Percentiles rank a stretch among this genome's conserved stretches.
Evolutionary conservation across 2,797 vertebrate species (phyloP).

Genomic region (Mus minutoides): DNA sequence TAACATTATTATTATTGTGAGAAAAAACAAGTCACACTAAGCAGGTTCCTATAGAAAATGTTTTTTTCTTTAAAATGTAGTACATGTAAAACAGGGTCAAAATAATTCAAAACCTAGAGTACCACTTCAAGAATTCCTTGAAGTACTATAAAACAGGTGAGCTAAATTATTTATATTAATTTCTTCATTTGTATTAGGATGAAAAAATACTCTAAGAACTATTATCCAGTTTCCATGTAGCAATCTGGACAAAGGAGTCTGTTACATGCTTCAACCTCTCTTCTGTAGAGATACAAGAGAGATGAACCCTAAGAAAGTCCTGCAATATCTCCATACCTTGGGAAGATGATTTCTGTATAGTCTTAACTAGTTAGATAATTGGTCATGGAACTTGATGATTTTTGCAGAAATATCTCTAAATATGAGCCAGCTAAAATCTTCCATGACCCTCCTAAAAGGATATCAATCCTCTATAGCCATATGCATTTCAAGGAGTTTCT

Average conservation of each 20-base stretch:
- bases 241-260: neutral
- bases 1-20: neutral
- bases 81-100: neutral
- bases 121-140: neutral
- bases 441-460: neutral
- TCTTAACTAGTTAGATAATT: neutral
- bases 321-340: neutral
- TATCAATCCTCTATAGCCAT: neutral
- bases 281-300: neutral
- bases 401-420: neutral
- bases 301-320: neutral
- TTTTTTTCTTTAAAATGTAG: constrained; percentile 2
- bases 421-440: neutral
- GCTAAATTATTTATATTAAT: neutral
- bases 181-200: neutral
- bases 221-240: neutral
- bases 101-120: neutral
- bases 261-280: neutral
- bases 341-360: neutral
- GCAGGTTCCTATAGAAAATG: neutral
- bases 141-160: neutral
- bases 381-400: neutral
- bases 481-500: neutral
- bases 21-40: neutral
- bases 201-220: neutral